Conservation (phyloP, 2,113 vertebrate species). For the Typhlomys cinereus region DNA sequence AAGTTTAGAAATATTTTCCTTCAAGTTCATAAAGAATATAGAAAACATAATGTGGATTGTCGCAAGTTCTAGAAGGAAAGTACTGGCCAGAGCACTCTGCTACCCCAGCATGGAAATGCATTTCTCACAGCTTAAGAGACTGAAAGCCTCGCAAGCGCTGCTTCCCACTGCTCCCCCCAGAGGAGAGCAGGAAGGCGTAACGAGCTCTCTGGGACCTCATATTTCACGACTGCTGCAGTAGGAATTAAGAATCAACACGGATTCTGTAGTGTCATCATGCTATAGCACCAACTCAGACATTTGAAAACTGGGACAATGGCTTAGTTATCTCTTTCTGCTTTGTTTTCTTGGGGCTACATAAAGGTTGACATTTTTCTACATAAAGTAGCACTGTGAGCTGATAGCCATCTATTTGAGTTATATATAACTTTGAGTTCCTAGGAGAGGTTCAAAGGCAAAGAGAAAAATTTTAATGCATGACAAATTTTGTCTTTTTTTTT, state of each 20-base stretch:
- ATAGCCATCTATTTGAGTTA: neutral
- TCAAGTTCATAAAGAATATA: neutral
- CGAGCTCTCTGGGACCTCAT: too few species aligned
- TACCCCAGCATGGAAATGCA: neutral
- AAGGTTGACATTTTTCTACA: neutral
- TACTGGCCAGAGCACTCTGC: neutral
- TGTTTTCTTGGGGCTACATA: neutral
- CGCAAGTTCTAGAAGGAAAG: neutral
- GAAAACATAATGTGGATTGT: neutral
- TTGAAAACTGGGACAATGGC: neutral
- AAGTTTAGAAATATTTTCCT: neutral
- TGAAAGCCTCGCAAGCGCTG: neutral
- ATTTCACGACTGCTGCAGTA: neutral
- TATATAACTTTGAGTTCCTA: slow-evolving; percentile 13
- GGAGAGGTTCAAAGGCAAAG: slow-evolving; percentile 24
- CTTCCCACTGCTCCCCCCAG: neutral
- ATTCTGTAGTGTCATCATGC: neutral
- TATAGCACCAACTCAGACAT: neutral
- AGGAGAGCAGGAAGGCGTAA: neutral
- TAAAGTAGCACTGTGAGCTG: slow-evolving; percentile 20
- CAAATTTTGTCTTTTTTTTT: slow-evolving; percentile 52
- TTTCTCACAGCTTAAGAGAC: neutral
- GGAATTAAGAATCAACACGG: neutral
- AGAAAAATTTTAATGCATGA: slow-evolving; percentile 15
- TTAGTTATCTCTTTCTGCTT: slow-evolving; percentile 2